A percentile compares a stretch with the other conserved stretches of the same genome.
phyloP scores from a whole-genome alignment of 2,888 invertebrate genomes.

The Clunio marinus region DNA sequence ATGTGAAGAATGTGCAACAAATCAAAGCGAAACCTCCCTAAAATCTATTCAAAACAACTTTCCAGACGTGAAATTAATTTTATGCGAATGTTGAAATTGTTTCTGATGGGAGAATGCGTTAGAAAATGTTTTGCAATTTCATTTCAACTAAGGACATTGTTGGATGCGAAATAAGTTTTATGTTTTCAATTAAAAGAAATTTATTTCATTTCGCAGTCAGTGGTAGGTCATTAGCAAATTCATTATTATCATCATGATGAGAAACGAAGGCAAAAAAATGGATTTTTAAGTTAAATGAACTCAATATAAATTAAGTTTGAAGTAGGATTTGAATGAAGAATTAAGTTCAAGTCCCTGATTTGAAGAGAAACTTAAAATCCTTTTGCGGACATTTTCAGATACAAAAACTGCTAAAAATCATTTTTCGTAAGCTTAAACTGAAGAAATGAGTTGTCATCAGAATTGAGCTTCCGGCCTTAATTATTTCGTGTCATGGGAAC shows the following conservation, averaged over 20 bases:
- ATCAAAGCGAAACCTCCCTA: conserved; percentile 1
- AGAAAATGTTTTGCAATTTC: not conserved
- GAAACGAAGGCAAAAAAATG: too few species aligned
- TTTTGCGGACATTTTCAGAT: not conserved
- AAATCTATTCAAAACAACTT: not conserved
- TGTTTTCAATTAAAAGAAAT: conserved; percentile 13
- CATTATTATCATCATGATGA: not conserved
- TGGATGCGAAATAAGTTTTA: not conserved
- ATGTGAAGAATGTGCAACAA: not conserved
- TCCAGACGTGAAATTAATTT: not conserved
- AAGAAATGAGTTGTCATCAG: conserved; percentile 19
- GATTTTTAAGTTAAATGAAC: too few species aligned
- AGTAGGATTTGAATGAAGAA: too few species aligned
- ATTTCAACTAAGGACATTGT: too few species aligned
- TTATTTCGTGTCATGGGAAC: not conserved
- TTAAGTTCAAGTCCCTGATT: too few species aligned
- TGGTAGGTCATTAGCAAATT: conserved; percentile 29
- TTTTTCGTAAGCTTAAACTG: conserved; percentile 1
- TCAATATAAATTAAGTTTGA: too few species aligned
- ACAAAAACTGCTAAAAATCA: not conserved
- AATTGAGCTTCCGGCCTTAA: not conserved
- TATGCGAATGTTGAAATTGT: conserved; percentile 2
- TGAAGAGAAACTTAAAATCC: not conserved
- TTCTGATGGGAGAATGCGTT: not conserved
- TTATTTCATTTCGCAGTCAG: conserved; percentile 28